Percentiles rank a stretch among this genome's conserved stretches.
Conservation (phyloP, 2,888 invertebrate species). For the Folsomia manolachei region DNA sequence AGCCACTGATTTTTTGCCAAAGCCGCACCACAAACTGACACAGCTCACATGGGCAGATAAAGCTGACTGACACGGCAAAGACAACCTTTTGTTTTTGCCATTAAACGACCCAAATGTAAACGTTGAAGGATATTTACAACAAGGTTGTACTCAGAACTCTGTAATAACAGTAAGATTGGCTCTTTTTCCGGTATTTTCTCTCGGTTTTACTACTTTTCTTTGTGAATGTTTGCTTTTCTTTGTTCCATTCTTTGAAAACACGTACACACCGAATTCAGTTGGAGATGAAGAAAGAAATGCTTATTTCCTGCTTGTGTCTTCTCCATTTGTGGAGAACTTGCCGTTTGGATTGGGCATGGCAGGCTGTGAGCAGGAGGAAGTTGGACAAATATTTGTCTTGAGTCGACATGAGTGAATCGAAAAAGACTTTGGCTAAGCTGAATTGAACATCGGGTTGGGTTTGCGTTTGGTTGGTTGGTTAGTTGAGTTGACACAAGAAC, state of each 20-base stretch:
- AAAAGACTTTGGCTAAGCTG: not conserved
- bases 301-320: not conserved
- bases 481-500: not conserved
- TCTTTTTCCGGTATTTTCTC: not conserved
- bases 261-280: too few species aligned
- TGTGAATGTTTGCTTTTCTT: not conserved
- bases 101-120: not conserved
- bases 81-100: not conserved
- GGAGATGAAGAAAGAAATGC: not conserved
- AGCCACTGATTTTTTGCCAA: too few species aligned
- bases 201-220: not conserved
- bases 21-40: too few species aligned
- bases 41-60: too few species aligned
- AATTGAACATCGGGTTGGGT: not conserved
- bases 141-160: not conserved
- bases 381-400: slow-evolving; percentile 5
- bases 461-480: too few species aligned
- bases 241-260: not conserved
- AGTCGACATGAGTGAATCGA: not conserved
- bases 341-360: too few species aligned
- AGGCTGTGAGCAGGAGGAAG: not conserved
- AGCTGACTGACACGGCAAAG: too few species aligned
- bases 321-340: not conserved
- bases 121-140: not conserved
- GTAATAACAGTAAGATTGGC: not conserved